Conservation (phyloP, 2,888 invertebrate species). For the Seira musarum region DNA sequence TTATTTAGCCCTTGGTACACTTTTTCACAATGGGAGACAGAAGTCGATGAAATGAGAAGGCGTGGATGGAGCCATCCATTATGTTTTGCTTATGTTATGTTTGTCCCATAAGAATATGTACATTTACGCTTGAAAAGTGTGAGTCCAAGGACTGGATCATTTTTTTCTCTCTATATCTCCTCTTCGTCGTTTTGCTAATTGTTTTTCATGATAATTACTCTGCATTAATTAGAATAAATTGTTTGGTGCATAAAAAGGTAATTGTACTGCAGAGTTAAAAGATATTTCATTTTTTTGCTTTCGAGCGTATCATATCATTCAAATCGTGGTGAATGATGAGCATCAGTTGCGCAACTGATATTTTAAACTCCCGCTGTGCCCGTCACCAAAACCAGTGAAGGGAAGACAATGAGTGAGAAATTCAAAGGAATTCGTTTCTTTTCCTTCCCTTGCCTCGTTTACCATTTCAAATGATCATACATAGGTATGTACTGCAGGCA, state of each 20-base stretch:
- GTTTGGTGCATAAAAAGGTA: slow-evolving; percentile 14
- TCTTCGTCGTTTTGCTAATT: slow-evolving; percentile 43
- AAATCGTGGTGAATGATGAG: slow-evolving; percentile 46
- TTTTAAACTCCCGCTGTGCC: slow-evolving; percentile 59
- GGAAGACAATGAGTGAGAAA: slow-evolving; percentile 29
- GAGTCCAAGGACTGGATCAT: neutral
- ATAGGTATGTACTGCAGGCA: no score
- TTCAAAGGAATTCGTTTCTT: slow-evolving; percentile 43
- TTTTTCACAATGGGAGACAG: slow-evolving; percentile 26
- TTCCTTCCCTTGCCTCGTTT: neutral
- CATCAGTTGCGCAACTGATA: slow-evolving; percentile 58
- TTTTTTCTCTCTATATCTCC: slow-evolving; percentile 31
- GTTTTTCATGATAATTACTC: slow-evolving; percentile 63
- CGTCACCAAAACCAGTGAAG: slow-evolving; percentile 31
- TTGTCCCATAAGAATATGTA: slow-evolving; percentile 21
- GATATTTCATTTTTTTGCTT: neutral
- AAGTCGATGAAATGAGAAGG: slow-evolving; percentile 53
- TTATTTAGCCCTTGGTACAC: neutral
- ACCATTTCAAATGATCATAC: neutral
- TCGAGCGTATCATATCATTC: neutral
- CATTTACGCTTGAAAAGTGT: neutral
- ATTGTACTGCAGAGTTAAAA: neutral
- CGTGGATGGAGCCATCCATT: slow-evolving; percentile 50
- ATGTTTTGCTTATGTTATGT: slow-evolving; percentile 6
- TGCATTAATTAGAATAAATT: slow-evolving; percentile 63